phyloP scores from a whole-genome alignment of 2,113 vertebrate species.

The Callionymus lyra region DNA sequence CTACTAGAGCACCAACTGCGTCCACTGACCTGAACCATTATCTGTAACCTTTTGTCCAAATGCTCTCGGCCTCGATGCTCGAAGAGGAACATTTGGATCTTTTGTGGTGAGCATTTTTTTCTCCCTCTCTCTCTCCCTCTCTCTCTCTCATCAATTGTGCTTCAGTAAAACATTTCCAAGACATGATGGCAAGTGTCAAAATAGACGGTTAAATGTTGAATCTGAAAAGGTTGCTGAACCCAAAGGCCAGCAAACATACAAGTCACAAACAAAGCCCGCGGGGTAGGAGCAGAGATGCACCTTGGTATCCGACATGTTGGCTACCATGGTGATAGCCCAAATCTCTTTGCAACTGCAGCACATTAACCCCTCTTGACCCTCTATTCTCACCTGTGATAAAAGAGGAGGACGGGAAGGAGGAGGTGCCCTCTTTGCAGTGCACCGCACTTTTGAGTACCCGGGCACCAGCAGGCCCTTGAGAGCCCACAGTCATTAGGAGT shows the following conservation, averaged over 20 bases:
- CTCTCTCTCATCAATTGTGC: too few species aligned
- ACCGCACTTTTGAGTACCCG: slow-evolving; percentile 59
- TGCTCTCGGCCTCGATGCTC: too few species aligned
- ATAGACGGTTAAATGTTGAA: slow-evolving; percentile 28
- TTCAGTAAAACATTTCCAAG: slow-evolving; percentile 15
- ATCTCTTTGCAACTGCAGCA: slow-evolving; percentile 58
- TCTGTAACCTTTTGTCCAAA: too few species aligned
- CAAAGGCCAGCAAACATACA: slow-evolving; percentile 49
- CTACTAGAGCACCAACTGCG: too few species aligned
- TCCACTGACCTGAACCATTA: too few species aligned
- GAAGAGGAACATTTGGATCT: too few species aligned
- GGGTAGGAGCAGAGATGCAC: slow-evolving; percentile 32
- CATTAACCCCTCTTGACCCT: slow-evolving; percentile 70
- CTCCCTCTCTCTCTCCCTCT: too few species aligned
- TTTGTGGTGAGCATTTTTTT: too few species aligned
- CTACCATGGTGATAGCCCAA: slow-evolving; percentile 61
- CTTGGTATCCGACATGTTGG: slow-evolving; percentile 41
- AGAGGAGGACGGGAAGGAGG: slow-evolving; percentile 57
- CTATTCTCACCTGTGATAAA: slow-evolving; percentile 74
- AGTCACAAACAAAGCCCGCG: slow-evolving; percentile 43
- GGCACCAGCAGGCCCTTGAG: slow-evolving; percentile 71
- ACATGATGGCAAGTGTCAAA: slow-evolving; percentile 30
- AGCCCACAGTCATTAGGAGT: slow-evolving; percentile 70
- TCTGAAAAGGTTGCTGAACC: slow-evolving; percentile 43
- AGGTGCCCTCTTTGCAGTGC: slow-evolving; percentile 46